phyloP scores from a whole-genome alignment of 2,888 invertebrate species.

The Timandra comae region DNA sequence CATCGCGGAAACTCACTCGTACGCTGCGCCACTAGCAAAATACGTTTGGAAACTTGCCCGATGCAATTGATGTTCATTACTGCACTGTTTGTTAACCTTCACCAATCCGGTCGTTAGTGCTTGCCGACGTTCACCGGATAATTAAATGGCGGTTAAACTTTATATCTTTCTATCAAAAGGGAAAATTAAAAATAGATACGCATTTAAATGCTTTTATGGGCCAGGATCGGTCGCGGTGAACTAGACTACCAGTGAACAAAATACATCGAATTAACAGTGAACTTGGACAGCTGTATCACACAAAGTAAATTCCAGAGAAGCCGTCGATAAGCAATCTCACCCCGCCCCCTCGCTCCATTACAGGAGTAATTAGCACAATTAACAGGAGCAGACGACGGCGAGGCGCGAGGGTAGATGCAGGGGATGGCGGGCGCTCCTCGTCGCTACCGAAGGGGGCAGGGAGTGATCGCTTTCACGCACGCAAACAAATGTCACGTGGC shows the following conservation, averaged over 20 bases:
- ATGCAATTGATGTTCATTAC: conserved; percentile 53
- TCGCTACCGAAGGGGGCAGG: conserved; percentile 24
- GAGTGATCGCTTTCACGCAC: conserved; percentile 71
- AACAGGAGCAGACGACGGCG: conserved; percentile 54
- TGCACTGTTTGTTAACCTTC: conserved; percentile 41
- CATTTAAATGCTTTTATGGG: conserved; percentile 1
- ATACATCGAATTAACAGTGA: conserved; percentile 42
- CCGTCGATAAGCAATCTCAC: conserved; percentile 73
- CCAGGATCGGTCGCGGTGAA: conserved; percentile 16
- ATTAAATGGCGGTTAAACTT: conserved; percentile 16
- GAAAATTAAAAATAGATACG: no score
- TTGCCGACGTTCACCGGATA: conserved; percentile 20
- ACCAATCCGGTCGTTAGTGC: conserved; percentile 22
- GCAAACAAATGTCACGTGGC: conserved; percentile 77
- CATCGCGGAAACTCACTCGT: conserved; percentile 38
- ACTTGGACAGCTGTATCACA: conserved; percentile 49
- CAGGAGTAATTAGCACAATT: conserved; percentile 78
- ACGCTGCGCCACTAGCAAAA: conserved; percentile 36
- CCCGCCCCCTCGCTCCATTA: conserved; percentile 69
- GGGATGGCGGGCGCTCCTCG: conserved; percentile 23
- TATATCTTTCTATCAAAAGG: conserved; percentile 1
- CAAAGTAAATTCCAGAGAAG: conserved; percentile 61
- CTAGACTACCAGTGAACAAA: conserved; percentile 26
- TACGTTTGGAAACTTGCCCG: conserved; percentile 57
- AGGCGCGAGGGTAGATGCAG: conserved; percentile 16